phyloP scores from a whole-genome alignment of 2,888 invertebrate species.

The Sarcophaga rosellei region DNA sequence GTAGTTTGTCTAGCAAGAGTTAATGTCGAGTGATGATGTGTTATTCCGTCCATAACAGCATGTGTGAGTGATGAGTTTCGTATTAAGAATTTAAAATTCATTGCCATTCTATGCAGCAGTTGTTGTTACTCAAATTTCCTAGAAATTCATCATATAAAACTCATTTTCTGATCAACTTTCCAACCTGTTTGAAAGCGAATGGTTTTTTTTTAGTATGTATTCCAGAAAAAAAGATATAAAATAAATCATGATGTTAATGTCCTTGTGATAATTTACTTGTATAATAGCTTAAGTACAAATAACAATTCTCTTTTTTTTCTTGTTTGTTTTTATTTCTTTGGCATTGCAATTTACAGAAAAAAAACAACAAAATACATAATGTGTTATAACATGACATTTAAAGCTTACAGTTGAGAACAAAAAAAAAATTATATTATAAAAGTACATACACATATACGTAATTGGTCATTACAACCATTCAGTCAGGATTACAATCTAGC shows the following conservation, averaged over 20 bases:
- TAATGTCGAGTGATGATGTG: too few relatives aligned
- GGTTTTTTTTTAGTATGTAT: neutral
- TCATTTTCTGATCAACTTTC: too few relatives aligned
- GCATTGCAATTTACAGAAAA: slow-evolving; percentile 35
- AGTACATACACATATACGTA: too few relatives aligned
- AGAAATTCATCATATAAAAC: too few relatives aligned
- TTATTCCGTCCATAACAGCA: neutral
- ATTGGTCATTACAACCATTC: too few relatives aligned
- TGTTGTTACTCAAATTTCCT: neutral
- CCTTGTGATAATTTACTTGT: slow-evolving; percentile 57
- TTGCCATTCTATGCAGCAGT: neutral
- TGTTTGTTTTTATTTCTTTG: slow-evolving; percentile 9
- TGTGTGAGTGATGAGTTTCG: neutral
- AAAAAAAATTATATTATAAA: neutral
- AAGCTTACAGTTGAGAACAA: neutral
- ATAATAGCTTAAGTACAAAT: slow-evolving; percentile 38
- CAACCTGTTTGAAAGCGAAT: too few relatives aligned
- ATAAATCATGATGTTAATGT: slow-evolving; percentile 36
- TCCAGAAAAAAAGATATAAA: slow-evolving; percentile 5
- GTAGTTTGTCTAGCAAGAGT: neutral
- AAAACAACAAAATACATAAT: slow-evolving; percentile 29
- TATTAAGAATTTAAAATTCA: neutral
- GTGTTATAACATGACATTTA: slow-evolving; percentile 15
- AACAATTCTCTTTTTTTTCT: neutral
- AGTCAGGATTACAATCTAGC: too few relatives aligned